Base-by-base conservation (phyloP, 1,140 invertebrate genomes). In the Sycophaga agraensis region DNA sequence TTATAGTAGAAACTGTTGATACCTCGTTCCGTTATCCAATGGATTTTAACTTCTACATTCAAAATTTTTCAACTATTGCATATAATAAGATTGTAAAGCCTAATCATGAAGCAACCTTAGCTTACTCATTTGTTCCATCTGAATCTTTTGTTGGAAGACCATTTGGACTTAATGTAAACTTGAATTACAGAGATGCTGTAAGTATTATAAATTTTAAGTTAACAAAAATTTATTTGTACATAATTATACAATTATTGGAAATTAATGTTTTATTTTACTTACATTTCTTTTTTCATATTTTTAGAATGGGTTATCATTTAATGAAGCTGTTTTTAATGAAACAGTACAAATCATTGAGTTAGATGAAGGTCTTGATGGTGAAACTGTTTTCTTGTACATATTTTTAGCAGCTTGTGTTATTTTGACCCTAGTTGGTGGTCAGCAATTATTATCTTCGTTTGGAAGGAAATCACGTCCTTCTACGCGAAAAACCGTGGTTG, bases 11-110 rank as follows among this genome's bases (percentile, higher is more conserved):
- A 74, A 90, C 89, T 2, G 84, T 98, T 70, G 97, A 99, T 73
- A 96, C 96, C 0, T 98, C 97, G 0, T 97, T 99, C 86, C 88
- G 97, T 70, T 99, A 99, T 74, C 95, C 97, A 17, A 94, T 98
- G 89, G 97, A 99, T 78, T 99, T 95, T 82, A 95, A 89, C 67
- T 99, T 96, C 77, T 93, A 96, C 75, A 97, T 99, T 70, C 97
- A 99, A 79, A 99, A 99, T 82, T 99, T 98, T 82, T 94, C 95
- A 0, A 89, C 92, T 1, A 84, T 96, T 68, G 85, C 88, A n/a
- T 98, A 94, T 78, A 91, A 96, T 69, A 87, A 88, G 70, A 83
- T 91, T 70, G 93, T 99, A 0, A 91, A 93, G 70, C 91, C 96
- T 0, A 88, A 89, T 51, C 88, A 96, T 69, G 94, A 99, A 82